Conservation (phyloP, 2,888 invertebrate genomes). For the Orthosia incerta region DNA sequence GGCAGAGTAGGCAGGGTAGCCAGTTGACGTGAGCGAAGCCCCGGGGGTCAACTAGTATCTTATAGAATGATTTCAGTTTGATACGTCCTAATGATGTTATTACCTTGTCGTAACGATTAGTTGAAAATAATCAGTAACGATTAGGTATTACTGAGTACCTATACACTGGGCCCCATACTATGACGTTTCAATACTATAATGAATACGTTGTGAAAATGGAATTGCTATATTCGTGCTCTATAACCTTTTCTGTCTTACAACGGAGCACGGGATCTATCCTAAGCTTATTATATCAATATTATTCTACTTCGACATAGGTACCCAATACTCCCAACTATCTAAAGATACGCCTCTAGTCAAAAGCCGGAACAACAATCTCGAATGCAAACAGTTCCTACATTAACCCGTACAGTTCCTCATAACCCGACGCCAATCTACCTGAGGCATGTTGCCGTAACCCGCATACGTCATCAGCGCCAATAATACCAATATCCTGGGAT, state of each 20-base stretch:
- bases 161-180: too few species aligned
- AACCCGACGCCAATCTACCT: slow-evolving; percentile 21
- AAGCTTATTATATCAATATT: background rate
- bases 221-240: too few species aligned
- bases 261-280: too few species aligned
- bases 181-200: too few species aligned
- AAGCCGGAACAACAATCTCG: slow-evolving; percentile 20
- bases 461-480: slow-evolving; percentile 29
- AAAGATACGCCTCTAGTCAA: slow-evolving; percentile 28
- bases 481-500: slow-evolving; percentile 48
- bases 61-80: too few species aligned
- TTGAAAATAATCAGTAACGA: too few species aligned
- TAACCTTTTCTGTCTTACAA: too few species aligned
- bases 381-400: slow-evolving; percentile 19
- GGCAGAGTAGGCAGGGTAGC: too few species aligned
- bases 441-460: slow-evolving; percentile 33
- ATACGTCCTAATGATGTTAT: too few species aligned
- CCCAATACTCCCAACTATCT: background rate
- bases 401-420: slow-evolving; percentile 5
- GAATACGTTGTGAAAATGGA: too few species aligned
- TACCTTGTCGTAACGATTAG: background rate
- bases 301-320: background rate
- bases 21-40: too few species aligned
- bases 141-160: background rate
- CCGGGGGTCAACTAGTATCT: too few species aligned